phyloP scores from a whole-genome alignment of 2,113 vertebrate species.

The Platysteira castanea region DNA sequence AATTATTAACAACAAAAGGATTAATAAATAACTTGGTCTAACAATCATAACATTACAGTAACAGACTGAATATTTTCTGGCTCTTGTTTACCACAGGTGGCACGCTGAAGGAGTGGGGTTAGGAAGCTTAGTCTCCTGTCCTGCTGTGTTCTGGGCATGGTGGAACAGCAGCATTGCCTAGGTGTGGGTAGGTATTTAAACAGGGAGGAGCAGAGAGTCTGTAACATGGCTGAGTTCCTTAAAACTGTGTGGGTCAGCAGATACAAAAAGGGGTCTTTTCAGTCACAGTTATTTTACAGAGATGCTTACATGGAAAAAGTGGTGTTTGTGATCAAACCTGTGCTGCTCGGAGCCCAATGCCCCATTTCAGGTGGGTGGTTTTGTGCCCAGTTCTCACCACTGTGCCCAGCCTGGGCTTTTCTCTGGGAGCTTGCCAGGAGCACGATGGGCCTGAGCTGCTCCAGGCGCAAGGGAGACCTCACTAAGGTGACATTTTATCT shows the following conservation, averaged over 20 bases:
- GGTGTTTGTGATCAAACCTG: neutral
- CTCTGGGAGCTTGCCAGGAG: neutral
- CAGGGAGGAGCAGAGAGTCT: neutral
- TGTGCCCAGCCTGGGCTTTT: neutral
- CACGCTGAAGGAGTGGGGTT: neutral
- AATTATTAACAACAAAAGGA: no score
- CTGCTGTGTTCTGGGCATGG: accelerated
- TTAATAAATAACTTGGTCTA: no score
- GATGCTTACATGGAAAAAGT: neutral
- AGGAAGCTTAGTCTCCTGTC: neutral
- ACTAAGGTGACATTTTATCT: accelerated
- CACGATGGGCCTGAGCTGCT: accelerated
- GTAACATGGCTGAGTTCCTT: neutral
- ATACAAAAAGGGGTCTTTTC: neutral
- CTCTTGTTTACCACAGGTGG: no score
- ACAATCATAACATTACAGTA: no score
- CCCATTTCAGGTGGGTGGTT: accelerated
- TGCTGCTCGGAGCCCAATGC: neutral
- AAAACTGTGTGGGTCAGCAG: accelerated
- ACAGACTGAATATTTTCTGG: no score
- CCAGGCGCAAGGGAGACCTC: accelerated
- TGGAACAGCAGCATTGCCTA: neutral
- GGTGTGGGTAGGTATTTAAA: neutral
- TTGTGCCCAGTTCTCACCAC: neutral
- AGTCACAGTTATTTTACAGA: neutral